These are phyloP conservation scores for Alcis repandata DNA, from an alignment of 2,888 invertebrate species.

Conservation along the genomic window DNA sequence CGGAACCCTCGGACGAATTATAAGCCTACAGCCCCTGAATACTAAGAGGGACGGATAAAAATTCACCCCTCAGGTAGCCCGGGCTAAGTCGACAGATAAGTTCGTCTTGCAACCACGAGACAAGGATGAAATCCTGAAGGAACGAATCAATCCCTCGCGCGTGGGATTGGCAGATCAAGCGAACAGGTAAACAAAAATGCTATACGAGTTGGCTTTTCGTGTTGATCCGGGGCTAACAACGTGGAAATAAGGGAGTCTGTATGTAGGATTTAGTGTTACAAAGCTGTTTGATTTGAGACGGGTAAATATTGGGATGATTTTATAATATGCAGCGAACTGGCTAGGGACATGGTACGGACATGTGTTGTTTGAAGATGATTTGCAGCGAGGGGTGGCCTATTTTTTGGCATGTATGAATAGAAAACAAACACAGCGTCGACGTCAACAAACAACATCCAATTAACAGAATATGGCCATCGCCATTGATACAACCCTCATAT, in stretches of 20 bases:
- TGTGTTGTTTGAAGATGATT: neutral
- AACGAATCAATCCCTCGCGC: conserved; percentile 76
- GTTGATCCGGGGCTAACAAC: conserved; percentile 74
- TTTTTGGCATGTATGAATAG: neutral
- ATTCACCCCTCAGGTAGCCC: conserved; percentile 79
- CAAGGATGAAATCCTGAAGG: conserved; percentile 71
- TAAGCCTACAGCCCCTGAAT: conserved; percentile 77
- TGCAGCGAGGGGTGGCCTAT: neutral
- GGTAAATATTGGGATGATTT: conserved; percentile 45
- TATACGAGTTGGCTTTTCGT: conserved; percentile 63
- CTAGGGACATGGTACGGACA: neutral
- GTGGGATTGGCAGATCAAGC: conserved; percentile 70
- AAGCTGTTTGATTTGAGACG: conserved; percentile 49
- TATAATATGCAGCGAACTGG: conserved; percentile 37
- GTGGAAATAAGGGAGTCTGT: conserved; percentile 61
- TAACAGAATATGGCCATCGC: neutral
- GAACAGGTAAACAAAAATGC: conserved; percentile 71
- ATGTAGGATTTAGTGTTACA: conserved; percentile 36
- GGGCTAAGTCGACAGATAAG: conserved; percentile 79
- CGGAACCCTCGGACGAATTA: conserved; percentile 77
- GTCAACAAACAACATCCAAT: neutral
- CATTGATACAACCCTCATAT: too few species aligned
- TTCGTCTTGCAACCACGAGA: conserved; percentile 65
- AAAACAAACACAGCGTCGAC: neutral
- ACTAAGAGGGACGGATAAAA: conserved; percentile 79